Evolutionary conservation across 2,113 vertebrate species (phyloP).

Genomic region (Typhlomys cinereus): DNA sequence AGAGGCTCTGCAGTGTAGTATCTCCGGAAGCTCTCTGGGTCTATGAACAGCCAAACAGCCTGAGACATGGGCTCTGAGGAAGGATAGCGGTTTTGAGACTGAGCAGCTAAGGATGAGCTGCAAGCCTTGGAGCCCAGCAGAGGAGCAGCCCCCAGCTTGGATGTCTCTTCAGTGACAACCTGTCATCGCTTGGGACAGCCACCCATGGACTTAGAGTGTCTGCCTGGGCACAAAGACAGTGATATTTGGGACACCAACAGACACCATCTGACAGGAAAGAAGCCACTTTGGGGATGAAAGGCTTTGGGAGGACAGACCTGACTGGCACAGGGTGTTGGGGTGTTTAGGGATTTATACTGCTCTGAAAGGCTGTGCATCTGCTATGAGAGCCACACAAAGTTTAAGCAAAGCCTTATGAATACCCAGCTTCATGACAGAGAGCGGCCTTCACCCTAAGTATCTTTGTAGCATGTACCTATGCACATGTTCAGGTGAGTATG

Average conservation of each 20-base stretch:
- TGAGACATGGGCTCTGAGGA: background rate
- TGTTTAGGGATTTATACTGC: background rate
- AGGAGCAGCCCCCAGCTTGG: too few species aligned
- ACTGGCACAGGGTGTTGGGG: background rate
- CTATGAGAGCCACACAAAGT: background rate
- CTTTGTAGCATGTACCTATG: too few species aligned
- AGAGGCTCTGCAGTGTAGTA: background rate
- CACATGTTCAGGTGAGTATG: too few species aligned
- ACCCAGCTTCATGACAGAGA: too few species aligned
- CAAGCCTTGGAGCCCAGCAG: background rate
- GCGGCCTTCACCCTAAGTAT: background rate
- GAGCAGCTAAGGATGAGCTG: rapidly evolving
- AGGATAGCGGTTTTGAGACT: too few species aligned
- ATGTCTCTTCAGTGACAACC: too few species aligned
- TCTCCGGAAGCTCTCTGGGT: background rate
- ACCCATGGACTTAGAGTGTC: background rate
- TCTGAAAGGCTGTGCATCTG: too few species aligned
- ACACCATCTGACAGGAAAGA: background rate
- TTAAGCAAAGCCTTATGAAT: background rate
- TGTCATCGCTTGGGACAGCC: too few species aligned
- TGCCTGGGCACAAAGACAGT: background rate
- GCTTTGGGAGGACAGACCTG: background rate
- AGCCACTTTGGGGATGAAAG: rapidly evolving
- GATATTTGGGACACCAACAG: background rate
- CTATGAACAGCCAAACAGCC: background rate